Conservation (phyloP, 2,113 vertebrate species). For the Vireo altiloquus region DNA sequence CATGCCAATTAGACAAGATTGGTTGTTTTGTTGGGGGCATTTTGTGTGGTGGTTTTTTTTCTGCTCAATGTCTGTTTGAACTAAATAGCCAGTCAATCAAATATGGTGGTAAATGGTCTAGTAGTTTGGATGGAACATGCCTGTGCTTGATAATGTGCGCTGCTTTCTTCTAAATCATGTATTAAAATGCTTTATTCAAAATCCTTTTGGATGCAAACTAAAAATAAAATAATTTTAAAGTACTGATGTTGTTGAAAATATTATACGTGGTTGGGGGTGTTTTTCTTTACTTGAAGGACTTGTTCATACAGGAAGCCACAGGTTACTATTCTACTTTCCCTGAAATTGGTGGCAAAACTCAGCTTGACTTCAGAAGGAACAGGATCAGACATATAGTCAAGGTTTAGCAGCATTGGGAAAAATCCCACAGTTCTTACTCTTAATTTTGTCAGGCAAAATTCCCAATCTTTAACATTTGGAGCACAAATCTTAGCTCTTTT, state of each 20-base stretch:
- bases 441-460: background rate
- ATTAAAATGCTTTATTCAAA: constrained; percentile 3
- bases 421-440: background rate
- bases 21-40: background rate
- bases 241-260: background rate
- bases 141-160: background rate
- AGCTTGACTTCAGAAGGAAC: background rate
- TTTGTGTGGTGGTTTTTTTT: background rate
- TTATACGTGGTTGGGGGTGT: background rate
- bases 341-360: background rate
- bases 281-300: background rate
- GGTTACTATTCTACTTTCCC: background rate
- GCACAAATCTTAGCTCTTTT: background rate
- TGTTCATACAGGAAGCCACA: background rate
- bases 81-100: background rate
- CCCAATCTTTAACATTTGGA: background rate
- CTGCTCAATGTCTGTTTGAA: background rate
- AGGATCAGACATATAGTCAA: background rate
- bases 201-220: background rate
- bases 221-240: background rate
- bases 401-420: background rate
- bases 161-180: background rate
- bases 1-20: background rate
- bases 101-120: background rate
- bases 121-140: background rate